These are phyloP conservation scores for Bufo bufo DNA, from an alignment of 2,113 vertebrate species.

Conservation along the genomic window DNA sequence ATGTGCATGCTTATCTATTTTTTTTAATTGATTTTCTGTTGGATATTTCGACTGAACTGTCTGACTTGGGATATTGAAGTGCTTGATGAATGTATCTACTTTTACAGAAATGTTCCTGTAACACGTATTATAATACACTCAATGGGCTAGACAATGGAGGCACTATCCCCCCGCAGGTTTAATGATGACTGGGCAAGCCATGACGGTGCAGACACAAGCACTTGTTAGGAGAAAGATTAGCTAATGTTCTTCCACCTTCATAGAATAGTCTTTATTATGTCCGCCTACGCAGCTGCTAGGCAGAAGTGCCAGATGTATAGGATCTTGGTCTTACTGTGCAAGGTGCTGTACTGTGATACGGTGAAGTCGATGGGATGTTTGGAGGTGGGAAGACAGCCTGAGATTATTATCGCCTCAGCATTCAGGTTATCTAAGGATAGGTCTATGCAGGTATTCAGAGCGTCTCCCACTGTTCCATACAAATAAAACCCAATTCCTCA, in stretches of 20 bases:
- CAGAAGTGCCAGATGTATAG: slow-evolving; percentile 40
- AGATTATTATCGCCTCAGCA: slow-evolving; percentile 20
- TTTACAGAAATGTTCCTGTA: not conserved
- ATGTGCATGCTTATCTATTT: not conserved
- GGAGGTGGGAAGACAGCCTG: slow-evolving; percentile 19
- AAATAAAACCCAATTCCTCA: not conserved
- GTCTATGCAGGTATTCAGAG: slow-evolving; percentile 1
- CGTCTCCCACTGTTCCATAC: not conserved
- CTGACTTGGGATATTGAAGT: not conserved
- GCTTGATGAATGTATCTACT: not conserved
- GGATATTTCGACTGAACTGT: not conserved
- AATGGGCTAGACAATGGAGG: not conserved
- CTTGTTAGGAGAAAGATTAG: slow-evolving; percentile 25
- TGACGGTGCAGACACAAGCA: slow-evolving; percentile 26
- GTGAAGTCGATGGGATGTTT: not conserved
- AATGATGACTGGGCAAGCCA: not conserved
- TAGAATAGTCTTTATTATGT: slow-evolving; percentile 28
- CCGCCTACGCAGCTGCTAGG: not conserved
- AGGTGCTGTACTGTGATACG: slow-evolving; percentile 40
- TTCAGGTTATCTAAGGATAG: slow-evolving; percentile 44
- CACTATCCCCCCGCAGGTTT: not conserved
- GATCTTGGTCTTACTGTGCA: slow-evolving; percentile 41
- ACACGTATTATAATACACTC: not conserved
- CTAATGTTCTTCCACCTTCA: slow-evolving; percentile 29
- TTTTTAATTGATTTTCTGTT: not conserved